Percentiles rank a stretch among this genome's conserved stretches.
phyloP scores from a whole-genome alignment of 2,888 invertebrate genomes.

The Drosophila ezoana region DNA sequence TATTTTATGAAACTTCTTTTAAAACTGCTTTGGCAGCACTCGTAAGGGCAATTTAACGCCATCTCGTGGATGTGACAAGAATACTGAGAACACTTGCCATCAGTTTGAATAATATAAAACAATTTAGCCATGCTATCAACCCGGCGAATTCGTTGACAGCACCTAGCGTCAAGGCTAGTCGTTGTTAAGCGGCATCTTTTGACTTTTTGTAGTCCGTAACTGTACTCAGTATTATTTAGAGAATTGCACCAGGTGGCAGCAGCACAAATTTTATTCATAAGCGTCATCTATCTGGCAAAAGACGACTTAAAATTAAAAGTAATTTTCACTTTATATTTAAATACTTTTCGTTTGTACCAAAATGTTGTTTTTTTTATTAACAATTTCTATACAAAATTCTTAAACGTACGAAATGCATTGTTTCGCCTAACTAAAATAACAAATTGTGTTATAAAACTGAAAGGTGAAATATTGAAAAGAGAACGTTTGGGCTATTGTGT shows the following conservation, averaged over 20 bases:
- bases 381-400: constrained; percentile 78
- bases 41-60: background rate
- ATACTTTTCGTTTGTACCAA: constrained; percentile 60
- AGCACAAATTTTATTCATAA: accelerated
- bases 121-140: background rate
- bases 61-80: background rate
- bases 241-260: background rate
- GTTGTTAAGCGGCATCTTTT: constrained; percentile 1
- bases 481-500: constrained; percentile 70
- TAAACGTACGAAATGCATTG: constrained; percentile 71
- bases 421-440: constrained; percentile 78
- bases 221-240: constrained; percentile 7
- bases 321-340: background rate
- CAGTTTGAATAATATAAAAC: background rate
- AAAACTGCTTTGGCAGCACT: background rate
- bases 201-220: background rate
- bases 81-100: constrained; percentile 17
- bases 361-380: constrained; percentile 72
- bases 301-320: background rate
- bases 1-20: background rate
- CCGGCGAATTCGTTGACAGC: background rate
- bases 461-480: constrained; percentile 47
- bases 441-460: constrained; percentile 75
- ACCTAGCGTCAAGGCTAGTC: background rate
- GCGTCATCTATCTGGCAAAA: background rate